Base-by-base conservation (phyloP, 2,888 invertebrate genomes). In the Watsonalla cultraria region DNA sequence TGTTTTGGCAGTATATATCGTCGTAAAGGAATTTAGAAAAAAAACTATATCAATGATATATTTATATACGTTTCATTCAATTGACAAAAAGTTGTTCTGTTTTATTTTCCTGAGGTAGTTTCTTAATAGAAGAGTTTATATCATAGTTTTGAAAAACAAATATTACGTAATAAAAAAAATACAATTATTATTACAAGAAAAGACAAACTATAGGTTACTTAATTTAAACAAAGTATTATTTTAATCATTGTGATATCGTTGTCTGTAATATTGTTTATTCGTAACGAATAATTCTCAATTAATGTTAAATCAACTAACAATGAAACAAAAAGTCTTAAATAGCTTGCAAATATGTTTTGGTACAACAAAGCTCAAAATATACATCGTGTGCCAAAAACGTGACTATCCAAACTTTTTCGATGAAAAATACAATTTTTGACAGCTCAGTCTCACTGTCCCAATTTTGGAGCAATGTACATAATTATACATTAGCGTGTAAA, bases 401-500 rank as follows among this genome's bases (percentile, higher is more conserved):
- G 64, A 75, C 64, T 66, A 62, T 11, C 24, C 54, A 52, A 61
- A 68, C 63, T 62, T 63, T 62, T 65, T 56, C 52, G 51, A 56
- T 1, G 9, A 49, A 59, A 55, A 60, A 55, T 42, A 60, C 56
- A 64, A 61, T 64, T 65, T 70, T 70, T 58, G 54, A 72, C 66
- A 61, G 70, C 74, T 71, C 78, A 53, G 54, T 49, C 66, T 58
- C 62, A 70, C 70, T 75, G 72, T 54, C 66, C 71, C 73, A 71
- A 72, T 87, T 86, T 87, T 86, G 86, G 84, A 87, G 73, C 83
- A 77, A 82, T 87, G 88, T 88, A 87, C 85, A 88, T 87, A 85
- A 77, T 68, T 85, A 85, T 84, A 83, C 71, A 78, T 77, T 80
- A 82, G 75, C 76, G 71, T 61, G 74, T 74, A 11, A 80, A 78